These are phyloP conservation scores for Lagenorhynchus albirostris DNA, from an alignment of 2,113 vertebrate species.

Conservation along the genomic window DNA sequence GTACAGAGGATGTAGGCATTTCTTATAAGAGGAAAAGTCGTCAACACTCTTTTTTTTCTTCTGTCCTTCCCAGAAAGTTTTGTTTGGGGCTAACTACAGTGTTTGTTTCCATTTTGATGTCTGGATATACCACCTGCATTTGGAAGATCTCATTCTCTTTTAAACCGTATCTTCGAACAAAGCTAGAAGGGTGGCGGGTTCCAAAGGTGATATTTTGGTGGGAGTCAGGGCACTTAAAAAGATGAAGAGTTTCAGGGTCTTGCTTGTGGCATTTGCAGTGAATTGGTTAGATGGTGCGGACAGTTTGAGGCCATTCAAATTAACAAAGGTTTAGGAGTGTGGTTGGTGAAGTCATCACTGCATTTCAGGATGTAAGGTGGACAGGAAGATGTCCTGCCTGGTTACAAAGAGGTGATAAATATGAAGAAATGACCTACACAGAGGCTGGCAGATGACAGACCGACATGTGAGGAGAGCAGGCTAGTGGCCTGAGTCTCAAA, in stretches of 20 bases:
- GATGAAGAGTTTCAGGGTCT: background rate
- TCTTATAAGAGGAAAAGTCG: background rate
- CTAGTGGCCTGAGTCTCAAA: background rate
- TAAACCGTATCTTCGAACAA: background rate
- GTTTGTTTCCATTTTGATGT: slow-evolving; percentile 2
- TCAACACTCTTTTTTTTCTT: background rate
- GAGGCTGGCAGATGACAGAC: background rate
- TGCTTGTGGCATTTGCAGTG: background rate
- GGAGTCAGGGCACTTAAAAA: background rate
- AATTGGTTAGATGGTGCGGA: background rate
- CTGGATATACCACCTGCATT: background rate
- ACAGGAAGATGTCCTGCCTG: background rate
- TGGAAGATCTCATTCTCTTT: background rate
- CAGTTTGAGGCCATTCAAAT: background rate
- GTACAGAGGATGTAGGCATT: background rate
- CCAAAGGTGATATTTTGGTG: background rate
- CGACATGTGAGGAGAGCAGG: background rate
- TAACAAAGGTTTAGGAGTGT: background rate
- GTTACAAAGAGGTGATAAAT: background rate
- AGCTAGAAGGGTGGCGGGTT: background rate
- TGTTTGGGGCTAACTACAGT: background rate
- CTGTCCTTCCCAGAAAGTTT: background rate
- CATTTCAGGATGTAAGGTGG: background rate
- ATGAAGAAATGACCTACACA: background rate
- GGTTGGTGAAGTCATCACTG: background rate